A percentile compares a stretch with the other conserved stretches of the same genome.
These are phyloP conservation scores for Cnemophilus loriae DNA, from an alignment of 2,113 vertebrate genomes.

Conservation along the genomic window DNA sequence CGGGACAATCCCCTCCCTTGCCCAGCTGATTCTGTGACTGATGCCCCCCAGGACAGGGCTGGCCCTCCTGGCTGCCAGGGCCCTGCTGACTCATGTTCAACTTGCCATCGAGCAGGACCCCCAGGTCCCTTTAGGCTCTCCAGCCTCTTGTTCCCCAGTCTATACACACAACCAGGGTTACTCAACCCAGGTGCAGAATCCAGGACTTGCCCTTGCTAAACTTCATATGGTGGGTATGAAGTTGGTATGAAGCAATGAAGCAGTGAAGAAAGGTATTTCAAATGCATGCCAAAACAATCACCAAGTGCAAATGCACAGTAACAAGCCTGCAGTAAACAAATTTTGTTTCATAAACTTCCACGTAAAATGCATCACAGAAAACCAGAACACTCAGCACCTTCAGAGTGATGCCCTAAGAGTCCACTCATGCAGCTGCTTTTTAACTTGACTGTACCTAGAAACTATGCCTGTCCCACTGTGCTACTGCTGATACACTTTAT, in stretches of 20 bases:
- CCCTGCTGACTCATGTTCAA: neutral
- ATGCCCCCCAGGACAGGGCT: neutral
- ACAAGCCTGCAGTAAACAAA: neutral
- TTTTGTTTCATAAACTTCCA: neutral
- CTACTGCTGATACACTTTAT: neutral
- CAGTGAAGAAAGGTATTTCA: neutral
- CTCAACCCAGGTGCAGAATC: neutral
- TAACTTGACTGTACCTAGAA: neutral
- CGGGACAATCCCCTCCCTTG: neutral
- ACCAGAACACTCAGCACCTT: neutral
- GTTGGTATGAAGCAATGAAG: neutral
- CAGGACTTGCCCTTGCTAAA: neutral
- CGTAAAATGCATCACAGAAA: neutral
- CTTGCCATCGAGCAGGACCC: rapidly evolving
- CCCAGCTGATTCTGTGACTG: rapidly evolving
- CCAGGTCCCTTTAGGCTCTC: neutral
- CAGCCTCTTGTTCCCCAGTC: neutral
- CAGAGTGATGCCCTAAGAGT: neutral
- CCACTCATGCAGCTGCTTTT: neutral
- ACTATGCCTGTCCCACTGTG: neutral
- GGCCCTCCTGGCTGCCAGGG: neutral
- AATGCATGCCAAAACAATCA: neutral
- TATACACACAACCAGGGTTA: neutral
- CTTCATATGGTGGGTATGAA: neutral
- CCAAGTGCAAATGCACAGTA: neutral